Base-by-base conservation (phyloP, 2,113 vertebrate genomes). In the Dolichotis patagonum region DNA sequence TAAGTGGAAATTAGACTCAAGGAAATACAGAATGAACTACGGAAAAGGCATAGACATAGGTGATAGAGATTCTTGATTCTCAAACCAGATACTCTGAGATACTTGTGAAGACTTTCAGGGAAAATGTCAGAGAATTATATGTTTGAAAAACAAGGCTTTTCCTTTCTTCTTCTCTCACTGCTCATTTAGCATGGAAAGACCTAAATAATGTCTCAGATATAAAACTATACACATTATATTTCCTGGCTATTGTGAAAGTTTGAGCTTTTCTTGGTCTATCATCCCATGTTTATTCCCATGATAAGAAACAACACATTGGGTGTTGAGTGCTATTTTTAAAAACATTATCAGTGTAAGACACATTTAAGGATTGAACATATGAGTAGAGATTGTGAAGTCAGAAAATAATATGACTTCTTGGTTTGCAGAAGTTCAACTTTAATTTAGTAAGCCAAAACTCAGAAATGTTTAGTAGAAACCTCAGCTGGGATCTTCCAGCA, bases 351-450 rank as follows among this genome's bases (percentile, higher is more conserved):
- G 52, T 75, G 49, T 20, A 41, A 83, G 49, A 88, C 16, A 85
- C 14, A 69, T 85, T 85, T 80, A 30, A 60, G 49, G n/a, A 60
- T 22, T 41, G 24, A 75, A 77, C 30, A 58, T 84, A 26, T 41
- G 14, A 95, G n/a, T 46, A 24, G 46, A 35, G 60, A 28, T 52
- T 81, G 4, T 88, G 35, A 75, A 88, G 52, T 65, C 26, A 93
- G 69, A 95, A 90, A 17, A 82, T 67, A 22, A 78, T 62, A 26
- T 41, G 82, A 83, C 10, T 88, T 95, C 56, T 86, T 97, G 24
- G 38, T 84, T 84, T 96, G 69, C 54, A 81, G 43, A 95, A 87
- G 26, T 89, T 97, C 77, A 75, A 3, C 87, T 92, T 93, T 63
- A 82, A 77, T 63, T 73, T 75, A 85, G 26, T 82, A 82, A 96